phyloP scores from a whole-genome alignment of 2,888 invertebrate genomes.

The Phalera bucephala region DNA sequence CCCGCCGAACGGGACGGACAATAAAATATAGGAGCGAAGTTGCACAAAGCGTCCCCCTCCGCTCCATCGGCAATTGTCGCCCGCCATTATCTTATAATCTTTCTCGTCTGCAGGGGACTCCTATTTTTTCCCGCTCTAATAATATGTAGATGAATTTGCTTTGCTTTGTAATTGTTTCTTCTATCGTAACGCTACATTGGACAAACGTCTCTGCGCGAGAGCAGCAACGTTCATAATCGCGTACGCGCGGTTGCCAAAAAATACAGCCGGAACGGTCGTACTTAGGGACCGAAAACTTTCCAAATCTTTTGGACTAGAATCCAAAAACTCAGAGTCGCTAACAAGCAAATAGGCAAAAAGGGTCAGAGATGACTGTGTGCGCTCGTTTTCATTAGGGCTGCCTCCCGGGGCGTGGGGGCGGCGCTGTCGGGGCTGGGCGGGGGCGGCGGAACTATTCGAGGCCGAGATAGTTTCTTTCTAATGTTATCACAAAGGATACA shows the following conservation, averaged over 20 bases:
- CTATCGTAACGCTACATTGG: neutral
- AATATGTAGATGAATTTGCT: slow-evolving; percentile 9
- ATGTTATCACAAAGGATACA: slow-evolving; percentile 7
- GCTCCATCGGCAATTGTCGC: slow-evolving; percentile 9
- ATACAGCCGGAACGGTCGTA: neutral
- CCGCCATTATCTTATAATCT: slow-evolving; percentile 8
- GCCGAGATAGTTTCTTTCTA: slow-evolving; percentile 5
- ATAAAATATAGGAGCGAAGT: slow-evolving; percentile 4
- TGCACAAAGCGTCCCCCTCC: slow-evolving; percentile 3
- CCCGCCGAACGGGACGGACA: slow-evolving; percentile 4
- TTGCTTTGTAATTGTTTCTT: slow-evolving; percentile 1
- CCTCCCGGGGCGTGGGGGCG: neutral
- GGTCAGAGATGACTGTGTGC: slow-evolving; percentile 5
- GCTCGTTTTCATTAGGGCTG: slow-evolving; percentile 9
- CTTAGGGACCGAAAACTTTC: slow-evolving; percentile 4
- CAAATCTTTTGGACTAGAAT: slow-evolving; percentile 5
- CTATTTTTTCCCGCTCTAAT: neutral
- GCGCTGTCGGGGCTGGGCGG: neutral
- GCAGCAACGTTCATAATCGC: neutral
- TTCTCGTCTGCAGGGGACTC: neutral
- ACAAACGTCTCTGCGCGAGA: neutral
- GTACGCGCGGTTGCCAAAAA: neutral
- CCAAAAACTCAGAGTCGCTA: slow-evolving; percentile 5
- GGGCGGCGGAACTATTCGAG: neutral
- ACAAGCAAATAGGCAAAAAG: slow-evolving; percentile 12